Percentiles rank a stretch among this genome's conserved stretches.
Evolutionary conservation across 2,113 vertebrate species (phyloP).

Genomic region (Poeciliopsis turrubarensis): DNA sequence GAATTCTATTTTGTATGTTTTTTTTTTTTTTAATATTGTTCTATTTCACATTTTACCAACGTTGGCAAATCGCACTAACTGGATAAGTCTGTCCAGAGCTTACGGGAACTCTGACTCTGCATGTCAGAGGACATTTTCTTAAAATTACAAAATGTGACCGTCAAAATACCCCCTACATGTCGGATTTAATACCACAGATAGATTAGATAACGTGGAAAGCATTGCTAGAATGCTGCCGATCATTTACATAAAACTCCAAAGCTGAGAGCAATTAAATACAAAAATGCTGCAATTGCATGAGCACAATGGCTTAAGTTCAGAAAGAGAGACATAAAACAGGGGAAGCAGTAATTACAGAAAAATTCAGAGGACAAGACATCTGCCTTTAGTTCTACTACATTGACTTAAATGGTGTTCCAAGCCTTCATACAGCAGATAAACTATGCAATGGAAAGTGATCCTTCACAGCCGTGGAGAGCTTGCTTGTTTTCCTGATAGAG

Average conservation of each 20-base stretch:
- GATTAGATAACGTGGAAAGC: slow-evolving; percentile 21
- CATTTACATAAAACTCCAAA: background rate
- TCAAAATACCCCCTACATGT: background rate
- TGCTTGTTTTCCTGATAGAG: slow-evolving; percentile 43
- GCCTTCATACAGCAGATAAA: background rate
- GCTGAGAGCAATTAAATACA: background rate
- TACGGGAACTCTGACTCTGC: slow-evolving; percentile 42
- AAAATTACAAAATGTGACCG: background rate
- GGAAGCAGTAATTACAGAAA: slow-evolving; percentile 18
- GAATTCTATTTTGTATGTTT: background rate
- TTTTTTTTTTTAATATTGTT: background rate
- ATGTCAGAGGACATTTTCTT: slow-evolving; percentile 35
- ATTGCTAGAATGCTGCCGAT: slow-evolving; percentile 8
- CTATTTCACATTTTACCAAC: slow-evolving; percentile 25
- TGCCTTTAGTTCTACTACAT: background rate
- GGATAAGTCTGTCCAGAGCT: slow-evolving; percentile 49
- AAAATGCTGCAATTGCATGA: slow-evolving; percentile 1
- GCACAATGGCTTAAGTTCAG: background rate
- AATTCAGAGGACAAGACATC: slow-evolving; percentile 3
- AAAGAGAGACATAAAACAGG: background rate
- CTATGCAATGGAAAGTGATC: slow-evolving; percentile 1
- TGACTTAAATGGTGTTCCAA: background rate
- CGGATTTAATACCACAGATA: slow-evolving; percentile 66
- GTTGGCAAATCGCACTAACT: slow-evolving; percentile 31
- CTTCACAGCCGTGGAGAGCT: slow-evolving; percentile 10